Conservation (phyloP, 2,113 vertebrate species). For the Megaleporinus macrocephalus region DNA sequence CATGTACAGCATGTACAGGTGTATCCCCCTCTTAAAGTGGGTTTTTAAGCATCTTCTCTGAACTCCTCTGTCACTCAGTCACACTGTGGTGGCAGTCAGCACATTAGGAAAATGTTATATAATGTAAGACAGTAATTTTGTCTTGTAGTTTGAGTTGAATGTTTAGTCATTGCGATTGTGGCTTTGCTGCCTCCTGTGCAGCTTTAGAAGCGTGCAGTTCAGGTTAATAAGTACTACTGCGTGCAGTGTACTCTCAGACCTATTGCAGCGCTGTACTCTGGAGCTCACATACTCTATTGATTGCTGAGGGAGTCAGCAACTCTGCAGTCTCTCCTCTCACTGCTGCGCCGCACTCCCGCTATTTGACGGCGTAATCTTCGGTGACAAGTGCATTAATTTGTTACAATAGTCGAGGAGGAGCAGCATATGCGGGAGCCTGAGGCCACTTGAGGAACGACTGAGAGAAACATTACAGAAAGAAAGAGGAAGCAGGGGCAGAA, state of each 20-base stretch:
- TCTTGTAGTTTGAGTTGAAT: too few relatives aligned
- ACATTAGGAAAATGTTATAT: too few relatives aligned
- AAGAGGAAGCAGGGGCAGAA: not conserved
- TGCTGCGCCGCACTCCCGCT: conserved; percentile 55
- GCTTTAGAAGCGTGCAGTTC: not conserved
- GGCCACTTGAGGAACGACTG: conserved; percentile 60
- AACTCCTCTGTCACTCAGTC: too few relatives aligned
- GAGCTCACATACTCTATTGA: conserved; percentile 45
- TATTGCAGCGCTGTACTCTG: conserved; percentile 27
- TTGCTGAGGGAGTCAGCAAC: conserved; percentile 38
- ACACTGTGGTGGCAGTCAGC: too few relatives aligned
- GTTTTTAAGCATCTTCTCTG: too few relatives aligned
- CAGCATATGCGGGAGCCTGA: conserved; percentile 75
- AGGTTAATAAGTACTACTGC: conserved; percentile 20
- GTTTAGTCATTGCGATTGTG: too few relatives aligned
- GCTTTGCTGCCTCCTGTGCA: too few relatives aligned
- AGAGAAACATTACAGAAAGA: conserved; percentile 16
- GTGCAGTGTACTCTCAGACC: not conserved
- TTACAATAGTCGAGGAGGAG: conserved; percentile 74
- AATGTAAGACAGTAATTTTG: too few relatives aligned
- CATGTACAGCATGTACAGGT: too few relatives aligned
- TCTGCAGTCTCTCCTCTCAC: conserved; percentile 42
- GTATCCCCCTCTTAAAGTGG: too few relatives aligned
- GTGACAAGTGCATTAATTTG: conserved; percentile 82
- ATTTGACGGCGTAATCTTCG: conserved; percentile 71